Percentiles rank a stretch among this genome's conserved stretches.
Conservation (phyloP, 2,797 vertebrate species). For the Cirrhinus mrigala region DNA sequence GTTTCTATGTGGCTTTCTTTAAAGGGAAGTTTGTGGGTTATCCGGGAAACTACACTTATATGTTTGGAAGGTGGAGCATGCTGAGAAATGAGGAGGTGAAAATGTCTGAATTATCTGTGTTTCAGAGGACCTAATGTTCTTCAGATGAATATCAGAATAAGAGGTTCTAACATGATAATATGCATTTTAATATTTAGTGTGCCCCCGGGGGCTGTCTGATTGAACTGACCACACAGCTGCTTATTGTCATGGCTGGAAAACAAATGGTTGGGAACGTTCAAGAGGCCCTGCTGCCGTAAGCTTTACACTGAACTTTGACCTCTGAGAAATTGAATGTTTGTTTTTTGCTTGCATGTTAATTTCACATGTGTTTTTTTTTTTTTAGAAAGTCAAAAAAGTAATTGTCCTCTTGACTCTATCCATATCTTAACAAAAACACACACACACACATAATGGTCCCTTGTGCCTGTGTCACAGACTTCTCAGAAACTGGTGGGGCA, state of each 20-base stretch:
- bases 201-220: slow-evolving; percentile 95
- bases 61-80: slow-evolving; percentile 83
- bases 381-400: slow-evolving; percentile 1
- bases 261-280: slow-evolving; percentile 96
- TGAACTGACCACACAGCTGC: slow-evolving; percentile 93
- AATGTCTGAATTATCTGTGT: neutral
- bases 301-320: slow-evolving; percentile 56
- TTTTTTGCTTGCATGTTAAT: neutral
- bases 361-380: neutral
- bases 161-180: neutral
- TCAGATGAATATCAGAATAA: neutral
- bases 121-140: slow-evolving; percentile 6
- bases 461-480: slow-evolving; percentile 73
- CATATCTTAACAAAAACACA: neutral
- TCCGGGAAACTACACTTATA: slow-evolving; percentile 88
- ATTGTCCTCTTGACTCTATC: neutral
- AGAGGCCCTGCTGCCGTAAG: slow-evolving; percentile 93
- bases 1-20: slow-evolving; percentile 98
- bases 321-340: neutral
- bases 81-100: slow-evolving; percentile 95
- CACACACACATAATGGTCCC: neutral
- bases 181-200: slow-evolving; percentile 77
- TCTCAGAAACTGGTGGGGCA: slow-evolving; percentile 92
- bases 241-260: slow-evolving; percentile 96
- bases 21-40: slow-evolving; percentile 97